Base-by-base conservation (phyloP, 2,113 vertebrate species). In the Pygoscelis adeliae region DNA sequence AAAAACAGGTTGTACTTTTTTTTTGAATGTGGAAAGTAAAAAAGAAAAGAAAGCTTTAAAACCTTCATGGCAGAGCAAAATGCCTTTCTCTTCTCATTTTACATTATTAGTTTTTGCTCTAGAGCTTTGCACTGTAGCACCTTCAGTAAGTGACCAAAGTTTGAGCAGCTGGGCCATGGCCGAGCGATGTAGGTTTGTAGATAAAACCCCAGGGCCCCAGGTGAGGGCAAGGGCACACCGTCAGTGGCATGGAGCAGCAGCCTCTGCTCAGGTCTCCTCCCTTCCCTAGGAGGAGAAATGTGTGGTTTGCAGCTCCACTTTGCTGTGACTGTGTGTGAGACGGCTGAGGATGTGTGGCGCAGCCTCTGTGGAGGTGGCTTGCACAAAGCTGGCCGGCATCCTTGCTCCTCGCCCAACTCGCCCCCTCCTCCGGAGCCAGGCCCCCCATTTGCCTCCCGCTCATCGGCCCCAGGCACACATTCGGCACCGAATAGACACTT, bases 321-420 rank as follows among this genome's bases (percentile, higher is more conserved):
- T 2, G 14, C 42, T 10, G 27, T 16, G n/a, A 23, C 44, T 2
- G 25, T 25, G 58, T 11, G 22, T 11, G 14, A 36, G 59, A 40
- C 2, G 7, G 27, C 27, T 13, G 3, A 56, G 34, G 29, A 13
- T 2, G 49, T 13, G 11, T 18, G 44, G n/a, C 6, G 8, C 42
- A 47, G 19, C 23, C 29, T 19, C 23, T 14, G 11, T 3, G 19
- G 52, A 50, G n/a, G 8, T n/a, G 44, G 30, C 25, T 8, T 13
- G 22, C 29, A 27, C 9, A 26, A 32, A 62, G 38, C 27, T 3
- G 2, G 7, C 18, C 0, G 9, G 36, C 53, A 36, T 26, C 56
- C 20, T 46, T 4, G 1, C 16, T 18, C 16, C 69, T 73, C 3
- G 1, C 14, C 23, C 47, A 2, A 1, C 15, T 23, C 2, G 1